Conservation (phyloP, 2,113 vertebrate species). For the Elgaria multicarinata region DNA sequence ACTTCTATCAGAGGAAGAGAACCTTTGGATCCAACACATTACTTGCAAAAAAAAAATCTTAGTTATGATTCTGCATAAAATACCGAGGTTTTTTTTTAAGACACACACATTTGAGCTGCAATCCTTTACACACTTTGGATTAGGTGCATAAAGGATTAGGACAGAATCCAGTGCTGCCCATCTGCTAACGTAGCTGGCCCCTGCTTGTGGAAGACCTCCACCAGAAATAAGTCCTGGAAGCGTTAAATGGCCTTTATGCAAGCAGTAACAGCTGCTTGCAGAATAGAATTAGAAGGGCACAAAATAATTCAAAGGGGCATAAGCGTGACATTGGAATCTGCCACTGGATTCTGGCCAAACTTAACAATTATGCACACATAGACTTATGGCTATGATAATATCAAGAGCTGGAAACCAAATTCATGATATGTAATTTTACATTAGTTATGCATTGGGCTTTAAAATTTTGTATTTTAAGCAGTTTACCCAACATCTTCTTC, state of each 20-base stretch:
- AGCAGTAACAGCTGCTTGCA: too few species aligned
- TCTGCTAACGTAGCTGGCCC: too few species aligned
- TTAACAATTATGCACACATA: background rate
- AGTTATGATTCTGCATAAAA: background rate
- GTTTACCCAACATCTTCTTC: constrained; percentile 79
- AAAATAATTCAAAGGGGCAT: too few species aligned
- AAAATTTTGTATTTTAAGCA: background rate
- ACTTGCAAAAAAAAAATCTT: background rate
- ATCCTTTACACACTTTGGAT: too few species aligned
- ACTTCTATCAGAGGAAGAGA: background rate
- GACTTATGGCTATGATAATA: background rate
- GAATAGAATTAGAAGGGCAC: too few species aligned
- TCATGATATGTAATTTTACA: background rate
- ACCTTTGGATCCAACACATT: background rate
- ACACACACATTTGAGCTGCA: background rate
- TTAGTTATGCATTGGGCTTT: background rate
- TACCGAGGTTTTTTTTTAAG: background rate
- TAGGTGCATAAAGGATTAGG: too few species aligned
- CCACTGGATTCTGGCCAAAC: background rate
- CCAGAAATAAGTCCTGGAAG: background rate
- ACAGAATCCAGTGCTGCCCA: too few species aligned
- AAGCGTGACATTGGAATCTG: too few species aligned
- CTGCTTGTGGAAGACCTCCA: too few species aligned
- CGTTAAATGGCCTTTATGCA: too few species aligned
- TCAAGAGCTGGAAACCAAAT: background rate